A percentile compares a stretch with the other conserved stretches of the same genome.
Conservation (phyloP, 2,888 invertebrate genomes). For the Rotaria magnacalcarata region DNA sequence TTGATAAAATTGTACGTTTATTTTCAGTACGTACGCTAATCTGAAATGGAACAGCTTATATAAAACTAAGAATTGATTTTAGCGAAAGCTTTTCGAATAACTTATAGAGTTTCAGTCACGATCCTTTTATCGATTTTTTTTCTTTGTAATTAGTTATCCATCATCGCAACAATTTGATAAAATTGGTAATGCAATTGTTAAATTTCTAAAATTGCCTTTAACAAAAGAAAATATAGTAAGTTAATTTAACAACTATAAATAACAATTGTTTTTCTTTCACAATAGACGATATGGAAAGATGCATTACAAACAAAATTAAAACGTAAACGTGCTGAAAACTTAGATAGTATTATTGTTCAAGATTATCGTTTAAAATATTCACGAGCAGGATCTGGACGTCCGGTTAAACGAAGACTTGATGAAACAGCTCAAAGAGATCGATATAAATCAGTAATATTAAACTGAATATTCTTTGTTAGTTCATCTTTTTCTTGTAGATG, state of each 20-base stretch:
- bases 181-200: background rate
- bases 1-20: background rate
- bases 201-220: background rate
- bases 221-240: background rate
- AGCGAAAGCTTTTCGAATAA: background rate
- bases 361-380: background rate
- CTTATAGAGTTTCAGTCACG: background rate
- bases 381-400: background rate
- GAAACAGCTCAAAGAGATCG: background rate
- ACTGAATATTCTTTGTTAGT: background rate
- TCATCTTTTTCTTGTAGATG: background rate
- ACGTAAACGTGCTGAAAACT: background rate
- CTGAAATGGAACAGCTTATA: background rate
- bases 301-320: background rate
- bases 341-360: background rate
- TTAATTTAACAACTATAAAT: background rate
- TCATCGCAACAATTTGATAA: background rate
- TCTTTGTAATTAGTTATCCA: background rate
- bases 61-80: background rate
- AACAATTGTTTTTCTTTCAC: background rate
- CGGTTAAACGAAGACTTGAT: background rate
- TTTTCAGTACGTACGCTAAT: background rate
- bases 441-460: background rate
- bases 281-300: background rate
- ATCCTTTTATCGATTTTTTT: background rate